Base-by-base conservation (phyloP, 2,113 vertebrate species). In the Ceyx margarethae region DNA sequence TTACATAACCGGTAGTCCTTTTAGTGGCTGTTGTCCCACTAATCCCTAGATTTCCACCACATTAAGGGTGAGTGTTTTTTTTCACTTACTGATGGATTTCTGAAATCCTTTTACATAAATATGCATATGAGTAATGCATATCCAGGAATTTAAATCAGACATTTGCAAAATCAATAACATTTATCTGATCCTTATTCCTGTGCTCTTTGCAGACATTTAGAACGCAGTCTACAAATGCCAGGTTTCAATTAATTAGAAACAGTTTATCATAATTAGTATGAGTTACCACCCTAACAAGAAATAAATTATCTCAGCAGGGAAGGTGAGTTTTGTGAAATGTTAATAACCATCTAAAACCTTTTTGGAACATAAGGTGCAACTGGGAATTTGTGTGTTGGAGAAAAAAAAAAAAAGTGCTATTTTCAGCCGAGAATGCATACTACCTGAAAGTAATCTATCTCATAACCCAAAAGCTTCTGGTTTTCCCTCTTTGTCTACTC, bases 211-310 rank as follows among this genome's bases (percentile, higher is more conserved):
- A 96, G 91, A 83, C 65, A 85, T 96, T 95, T 90, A 85, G 19
- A 95, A 92, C 69, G 89, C 91, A 88, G 75, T 78, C 77, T 93
- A 76, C 20, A 84, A 97, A 97, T 94, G 84, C 75, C 89, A 96
- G 84, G 75, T 95, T 97, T 95, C 91, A 96, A 91, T 96, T 97
- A 96, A 96, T 94, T 96, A 95, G 87, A 92, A 97, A 97, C 72
- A 94, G 89, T 98, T 98, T 87, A 90, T 97, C 96, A 97, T 97
- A 97, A 97, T 97, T 97, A 96, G 73, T 37, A 67, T 37, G 56
- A 92, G 83, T 95, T 97, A 67, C 45, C 26, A 35, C 91, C 89
- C 79, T 92, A 96, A 96, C 35, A 96, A 93, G 72, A 97, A 97
- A 97, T 93, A 97, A 97, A 96, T 96, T 94, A 95, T 94, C 53